phyloP scores from a whole-genome alignment of 2,113 vertebrate genomes.

The Pogona vitticeps region DNA sequence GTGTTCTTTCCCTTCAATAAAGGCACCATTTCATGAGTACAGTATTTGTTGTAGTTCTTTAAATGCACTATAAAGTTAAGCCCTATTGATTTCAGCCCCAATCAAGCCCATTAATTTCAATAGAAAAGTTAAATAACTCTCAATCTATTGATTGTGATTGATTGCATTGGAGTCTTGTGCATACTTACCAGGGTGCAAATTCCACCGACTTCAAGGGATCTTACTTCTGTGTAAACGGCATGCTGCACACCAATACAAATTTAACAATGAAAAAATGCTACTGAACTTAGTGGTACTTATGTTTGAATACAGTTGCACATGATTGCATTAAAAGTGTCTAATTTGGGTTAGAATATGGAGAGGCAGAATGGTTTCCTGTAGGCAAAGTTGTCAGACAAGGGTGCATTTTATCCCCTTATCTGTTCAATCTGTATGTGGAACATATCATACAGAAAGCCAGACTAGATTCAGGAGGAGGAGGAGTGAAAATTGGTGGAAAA shows the following conservation, averaged over 20 bases:
- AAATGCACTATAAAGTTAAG: background rate
- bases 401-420: background rate
- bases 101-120: background rate
- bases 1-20: background rate
- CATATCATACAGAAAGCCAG: no score
- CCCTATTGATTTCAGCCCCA: background rate
- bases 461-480: no score
- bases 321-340: background rate
- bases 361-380: background rate
- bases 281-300: background rate
- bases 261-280: background rate
- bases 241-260: background rate
- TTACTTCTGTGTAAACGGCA: background rate
- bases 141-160: background rate
- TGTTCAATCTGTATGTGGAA: no score
- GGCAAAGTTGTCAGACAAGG: no score
- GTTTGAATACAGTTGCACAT: background rate
- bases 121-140: background rate
- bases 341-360: no score
- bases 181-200: background rate
- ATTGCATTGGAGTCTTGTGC: background rate
- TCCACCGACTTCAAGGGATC: background rate
- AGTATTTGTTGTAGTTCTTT: background rate
- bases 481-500: no score
- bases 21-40: background rate